These are phyloP conservation scores for Pristiophorus japonicus DNA, from an alignment of 2,113 vertebrate species.

Conservation along the genomic window DNA sequence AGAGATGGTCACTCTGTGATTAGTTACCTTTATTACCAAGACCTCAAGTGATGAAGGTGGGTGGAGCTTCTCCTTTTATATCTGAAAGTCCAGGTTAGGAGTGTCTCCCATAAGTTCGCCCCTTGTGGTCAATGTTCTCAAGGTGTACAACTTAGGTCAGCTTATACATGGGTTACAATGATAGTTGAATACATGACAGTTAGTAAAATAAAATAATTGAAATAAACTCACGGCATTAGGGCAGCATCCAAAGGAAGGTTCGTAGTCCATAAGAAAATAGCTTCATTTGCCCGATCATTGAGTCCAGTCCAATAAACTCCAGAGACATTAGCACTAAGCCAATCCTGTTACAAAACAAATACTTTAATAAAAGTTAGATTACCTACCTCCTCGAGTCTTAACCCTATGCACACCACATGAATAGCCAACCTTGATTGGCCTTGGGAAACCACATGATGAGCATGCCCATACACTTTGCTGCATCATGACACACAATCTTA, in stretches of 20 bases:
- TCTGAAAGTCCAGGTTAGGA: too few relatives aligned
- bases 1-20: too few relatives aligned
- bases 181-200: too few relatives aligned
- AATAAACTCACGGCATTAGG: not conserved
- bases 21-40: too few relatives aligned
- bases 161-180: too few relatives aligned
- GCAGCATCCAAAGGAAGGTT: not conserved
- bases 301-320: slow-evolving; percentile 28
- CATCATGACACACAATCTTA: not conserved
- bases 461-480: not conserved
- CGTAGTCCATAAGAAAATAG: slow-evolving; percentile 16
- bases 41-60: too few relatives aligned
- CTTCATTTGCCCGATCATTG: slow-evolving; percentile 14
- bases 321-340: not conserved
- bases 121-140: too few relatives aligned
- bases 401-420: not conserved
- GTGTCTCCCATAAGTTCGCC: too few relatives aligned
- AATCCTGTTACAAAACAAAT: slow-evolving; percentile 13
- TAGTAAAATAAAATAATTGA: not conserved
- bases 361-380: not conserved
- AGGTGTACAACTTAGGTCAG: too few relatives aligned
- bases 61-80: too few relatives aligned
- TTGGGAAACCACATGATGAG: not conserved
- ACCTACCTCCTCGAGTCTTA: not conserved
- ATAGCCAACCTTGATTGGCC: not conserved